Evolutionary conservation across 2,113 vertebrate species (phyloP).

Genomic region (Oceanites oceanicus): DNA sequence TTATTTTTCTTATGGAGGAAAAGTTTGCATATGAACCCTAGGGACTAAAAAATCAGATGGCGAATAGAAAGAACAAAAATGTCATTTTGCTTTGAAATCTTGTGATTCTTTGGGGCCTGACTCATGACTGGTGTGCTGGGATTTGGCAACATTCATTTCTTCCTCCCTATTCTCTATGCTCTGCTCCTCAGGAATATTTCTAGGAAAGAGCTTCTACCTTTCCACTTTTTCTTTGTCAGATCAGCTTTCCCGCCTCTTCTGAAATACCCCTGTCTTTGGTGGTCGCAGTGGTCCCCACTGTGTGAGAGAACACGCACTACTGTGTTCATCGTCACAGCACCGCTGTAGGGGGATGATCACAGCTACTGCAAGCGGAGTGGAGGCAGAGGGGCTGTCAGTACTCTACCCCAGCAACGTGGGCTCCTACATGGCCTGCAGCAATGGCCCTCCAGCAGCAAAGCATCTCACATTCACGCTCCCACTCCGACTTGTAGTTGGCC

Average conservation of each 20-base stretch:
- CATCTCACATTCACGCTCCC: not conserved
- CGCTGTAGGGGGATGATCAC: not conserved
- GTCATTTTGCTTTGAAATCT: not conserved
- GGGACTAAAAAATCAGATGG: not conserved
- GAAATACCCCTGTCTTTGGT: not conserved
- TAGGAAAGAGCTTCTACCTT: not conserved
- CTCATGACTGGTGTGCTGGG: not conserved
- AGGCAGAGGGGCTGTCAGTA: not conserved
- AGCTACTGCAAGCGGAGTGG: not conserved
- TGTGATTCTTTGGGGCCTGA: not conserved
- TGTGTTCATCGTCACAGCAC: not conserved
- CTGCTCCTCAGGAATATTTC: not conserved
- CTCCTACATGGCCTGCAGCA: not conserved
- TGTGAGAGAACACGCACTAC: not conserved
- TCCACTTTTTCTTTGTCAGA: not conserved
- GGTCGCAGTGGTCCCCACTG: not conserved
- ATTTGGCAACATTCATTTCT: not conserved
- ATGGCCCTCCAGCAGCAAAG: not conserved
- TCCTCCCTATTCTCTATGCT: not conserved
- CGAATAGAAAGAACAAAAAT: not conserved
- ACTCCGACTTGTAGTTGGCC: not conserved
- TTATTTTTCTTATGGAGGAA: not conserved
- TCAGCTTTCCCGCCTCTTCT: not conserved
- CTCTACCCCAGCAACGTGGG: rapidly evolving
- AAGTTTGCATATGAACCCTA: not conserved